These are phyloP conservation scores for Peribatodes rhomboidaria DNA, from an alignment of 2,888 invertebrate genomes.

Conservation along the genomic window DNA sequence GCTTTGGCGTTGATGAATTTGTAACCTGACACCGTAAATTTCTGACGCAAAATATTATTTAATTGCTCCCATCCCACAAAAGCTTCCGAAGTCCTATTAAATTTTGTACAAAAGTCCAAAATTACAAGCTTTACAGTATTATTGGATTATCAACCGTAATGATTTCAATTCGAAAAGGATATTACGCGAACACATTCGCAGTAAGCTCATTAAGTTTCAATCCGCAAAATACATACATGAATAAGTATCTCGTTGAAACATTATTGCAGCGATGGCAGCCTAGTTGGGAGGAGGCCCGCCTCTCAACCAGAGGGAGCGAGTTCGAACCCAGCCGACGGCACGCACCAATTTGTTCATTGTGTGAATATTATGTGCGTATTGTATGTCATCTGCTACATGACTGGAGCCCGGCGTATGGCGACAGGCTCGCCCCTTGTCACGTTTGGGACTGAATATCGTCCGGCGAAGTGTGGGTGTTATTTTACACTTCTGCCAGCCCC, in stretches of 20 bases:
- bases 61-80: not conserved
- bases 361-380: too few relatives aligned
- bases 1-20: not conserved
- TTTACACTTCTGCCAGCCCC: too few relatives aligned
- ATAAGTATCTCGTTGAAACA: slow-evolving; percentile 9
- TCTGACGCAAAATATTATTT: not conserved
- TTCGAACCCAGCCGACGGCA: too few relatives aligned
- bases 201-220: slow-evolving; percentile 43
- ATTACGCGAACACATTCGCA: slow-evolving; percentile 34
- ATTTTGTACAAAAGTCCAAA: slow-evolving; percentile 3
- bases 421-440: too few relatives aligned
- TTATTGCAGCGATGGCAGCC: too few relatives aligned
- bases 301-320: too few relatives aligned
- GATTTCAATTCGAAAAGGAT: slow-evolving; percentile 34
- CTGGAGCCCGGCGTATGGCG: too few relatives aligned
- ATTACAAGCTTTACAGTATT: slow-evolving; percentile 10
- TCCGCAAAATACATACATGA: slow-evolving; percentile 35
- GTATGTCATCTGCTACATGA: too few relatives aligned
- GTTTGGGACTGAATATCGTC: too few relatives aligned
- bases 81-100: not conserved
- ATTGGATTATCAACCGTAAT: slow-evolving; percentile 26
- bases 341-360: too few relatives aligned
- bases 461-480: too few relatives aligned
- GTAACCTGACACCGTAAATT: not conserved
- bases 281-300: too few relatives aligned